Conservation (phyloP, 2,888 invertebrate species). For the Tachina lurida region DNA sequence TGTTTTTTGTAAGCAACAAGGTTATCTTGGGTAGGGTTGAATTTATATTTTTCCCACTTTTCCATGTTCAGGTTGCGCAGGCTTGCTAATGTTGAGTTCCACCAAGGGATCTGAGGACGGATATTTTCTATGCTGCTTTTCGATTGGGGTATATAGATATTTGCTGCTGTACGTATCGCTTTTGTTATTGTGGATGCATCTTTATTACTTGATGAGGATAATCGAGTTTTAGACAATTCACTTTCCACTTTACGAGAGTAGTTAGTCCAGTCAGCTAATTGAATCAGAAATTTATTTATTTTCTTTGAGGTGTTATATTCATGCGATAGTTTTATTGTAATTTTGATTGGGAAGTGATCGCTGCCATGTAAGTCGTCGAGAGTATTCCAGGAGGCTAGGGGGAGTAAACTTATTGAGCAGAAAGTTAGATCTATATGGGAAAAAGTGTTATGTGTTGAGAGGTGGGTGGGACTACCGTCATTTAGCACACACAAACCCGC, state of each 20-base stretch:
- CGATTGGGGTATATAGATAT: background rate
- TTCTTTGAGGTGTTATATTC: too few relatives aligned
- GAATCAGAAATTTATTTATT: background rate
- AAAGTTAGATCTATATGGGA: conserved; percentile 13
- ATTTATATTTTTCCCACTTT: conserved; percentile 3
- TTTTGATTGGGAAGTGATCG: conserved; percentile 47
- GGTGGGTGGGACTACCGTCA: too few relatives aligned
- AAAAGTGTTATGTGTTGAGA: conserved; percentile 17
- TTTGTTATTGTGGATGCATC: conserved; percentile 3
- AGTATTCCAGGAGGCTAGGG: background rate
- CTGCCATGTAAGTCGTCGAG: conserved; percentile 28
- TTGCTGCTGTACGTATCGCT: conserved; percentile 15
- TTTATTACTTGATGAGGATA: background rate
- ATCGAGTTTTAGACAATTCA: background rate
- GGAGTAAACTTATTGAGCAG: conserved; percentile 15
- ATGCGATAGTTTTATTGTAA: background rate
- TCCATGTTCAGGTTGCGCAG: conserved; percentile 4
- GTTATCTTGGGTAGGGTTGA: background rate
- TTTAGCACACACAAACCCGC: background rate
- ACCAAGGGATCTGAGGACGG: background rate
- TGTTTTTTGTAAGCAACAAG: conserved; percentile 16
- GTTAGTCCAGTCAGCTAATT: background rate
- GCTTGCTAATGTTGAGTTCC: background rate
- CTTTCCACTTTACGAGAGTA: background rate
- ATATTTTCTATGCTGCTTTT: background rate